Conservation (phyloP, 2,113 vertebrate genomes). For the Natator depressus region DNA sequence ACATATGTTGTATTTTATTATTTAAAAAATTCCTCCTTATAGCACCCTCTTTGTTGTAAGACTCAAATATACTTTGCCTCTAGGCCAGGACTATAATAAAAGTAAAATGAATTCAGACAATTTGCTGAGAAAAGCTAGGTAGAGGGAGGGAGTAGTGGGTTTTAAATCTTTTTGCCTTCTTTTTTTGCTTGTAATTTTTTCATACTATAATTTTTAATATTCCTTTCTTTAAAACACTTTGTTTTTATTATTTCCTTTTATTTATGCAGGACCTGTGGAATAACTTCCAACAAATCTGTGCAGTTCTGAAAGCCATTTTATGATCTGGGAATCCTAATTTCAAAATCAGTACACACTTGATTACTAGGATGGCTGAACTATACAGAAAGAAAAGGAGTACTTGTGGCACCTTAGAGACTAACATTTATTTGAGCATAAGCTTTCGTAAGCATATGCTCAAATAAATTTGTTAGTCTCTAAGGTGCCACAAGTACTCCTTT, state of each 20-base stretch:
- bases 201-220: conserved; percentile 30
- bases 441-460: no score
- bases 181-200: conserved; percentile 62
- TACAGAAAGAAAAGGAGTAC: neutral
- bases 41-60: conserved; percentile 80
- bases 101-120: conserved; percentile 75
- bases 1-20: conserved; percentile 79
- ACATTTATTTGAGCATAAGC: no score
- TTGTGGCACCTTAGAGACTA: no score
- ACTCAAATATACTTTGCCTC: conserved; percentile 68
- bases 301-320: conserved; percentile 50
- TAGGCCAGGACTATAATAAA: conserved; percentile 75
- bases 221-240: conserved; percentile 31
- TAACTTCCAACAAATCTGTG: conserved; percentile 57
- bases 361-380: conserved; percentile 15
- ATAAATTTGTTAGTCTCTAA: no score
- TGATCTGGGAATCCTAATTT: neutral
- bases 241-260: conserved; percentile 70
- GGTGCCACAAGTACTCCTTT: no score
- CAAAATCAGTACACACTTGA: neutral
- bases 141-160: neutral
- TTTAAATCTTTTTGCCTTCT: conserved; percentile 55
- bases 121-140: conserved; percentile 59
- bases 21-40: conserved; percentile 64
- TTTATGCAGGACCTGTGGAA: conserved; percentile 53